Base-by-base conservation (phyloP, 1,140 invertebrate species). In the Limonius californicus region DNA sequence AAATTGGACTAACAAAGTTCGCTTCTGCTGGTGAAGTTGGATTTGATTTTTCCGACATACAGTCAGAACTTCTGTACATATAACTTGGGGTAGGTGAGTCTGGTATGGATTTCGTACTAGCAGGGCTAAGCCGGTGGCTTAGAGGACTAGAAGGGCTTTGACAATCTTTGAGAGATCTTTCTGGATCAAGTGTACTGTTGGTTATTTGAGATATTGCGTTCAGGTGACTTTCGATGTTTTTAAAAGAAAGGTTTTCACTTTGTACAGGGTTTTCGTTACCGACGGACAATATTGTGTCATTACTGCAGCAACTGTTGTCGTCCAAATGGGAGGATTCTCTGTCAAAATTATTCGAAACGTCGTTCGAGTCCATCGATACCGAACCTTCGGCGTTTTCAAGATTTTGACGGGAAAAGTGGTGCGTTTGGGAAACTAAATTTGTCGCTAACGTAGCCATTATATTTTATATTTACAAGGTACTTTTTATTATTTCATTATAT, bases 271-370 rank as follows among this genome's bases (percentile, higher is more conserved):
- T 81, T 68, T 87, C 85, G 71, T 87, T 86, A 1, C 85, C 85
- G 42, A 87, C 85, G 45, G 85, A 86, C 1, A 87, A 63, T 1
- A 86, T 85, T 1, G 85, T 87, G 61, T 85, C 84, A 64, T 86
- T 83, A 65, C 85, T 87, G 67, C 83, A 83, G 62, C 84, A 86
- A 30, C 79, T 79, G 45, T 81, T 78, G 62, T 75, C 70, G 8
- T 69, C 59, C 11, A 27, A 16, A 32, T 47, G 18, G 14, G 67
- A 57, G 15, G 73, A 73, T 43, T 72, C 71, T 18, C 70, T 47
- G 23, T 70, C 72, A 59, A 67, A 74, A 62, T 72, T 65, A 11
- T 47, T 47, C 2, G 55, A 39, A 21, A 42, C 16, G 54, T 74
- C 73, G 60, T 67, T 76, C 1, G 73, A 75, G 62, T 76, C 74